Evolutionary conservation across 2,797 vertebrate genomes (phyloP).

Genomic region (Chrysocyon brachyurus): DNA sequence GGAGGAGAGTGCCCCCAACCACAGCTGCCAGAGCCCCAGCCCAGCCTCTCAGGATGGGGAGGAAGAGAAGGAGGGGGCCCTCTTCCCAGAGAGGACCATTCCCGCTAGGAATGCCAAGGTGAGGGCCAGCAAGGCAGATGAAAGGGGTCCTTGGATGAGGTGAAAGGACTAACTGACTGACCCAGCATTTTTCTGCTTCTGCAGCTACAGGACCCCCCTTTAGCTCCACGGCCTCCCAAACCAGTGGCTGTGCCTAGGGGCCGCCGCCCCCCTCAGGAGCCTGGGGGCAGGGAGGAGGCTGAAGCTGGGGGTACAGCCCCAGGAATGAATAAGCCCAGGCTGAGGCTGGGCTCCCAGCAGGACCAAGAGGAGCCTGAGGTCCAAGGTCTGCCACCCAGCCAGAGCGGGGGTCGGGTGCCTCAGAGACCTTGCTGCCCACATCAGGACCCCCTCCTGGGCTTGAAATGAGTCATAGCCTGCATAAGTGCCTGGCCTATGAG

Average conservation of each 20-base stretch:
- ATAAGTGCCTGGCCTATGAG: neutral
- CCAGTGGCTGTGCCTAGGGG: slow-evolving; percentile 85
- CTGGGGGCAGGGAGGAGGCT: slow-evolving; percentile 74
- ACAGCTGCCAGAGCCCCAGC: slow-evolving; percentile 88
- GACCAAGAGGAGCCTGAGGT: slow-evolving; percentile 80
- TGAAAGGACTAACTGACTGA: neutral
- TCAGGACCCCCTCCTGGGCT: neutral
- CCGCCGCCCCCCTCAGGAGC: slow-evolving; percentile 80
- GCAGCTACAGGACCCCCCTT: slow-evolving; percentile 79
- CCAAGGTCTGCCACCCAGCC: slow-evolving; percentile 75
- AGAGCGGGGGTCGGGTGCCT: neutral
- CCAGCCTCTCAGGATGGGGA: slow-evolving; percentile 89
- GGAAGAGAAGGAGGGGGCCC: slow-evolving; percentile 88
- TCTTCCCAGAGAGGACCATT: slow-evolving; percentile 62
- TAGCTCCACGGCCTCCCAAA: slow-evolving; percentile 82
- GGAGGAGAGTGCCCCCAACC: slow-evolving; percentile 81
- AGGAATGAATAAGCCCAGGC: slow-evolving; percentile 68
- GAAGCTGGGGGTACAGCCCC: slow-evolving; percentile 49
- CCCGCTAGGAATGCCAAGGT: slow-evolving; percentile 71
- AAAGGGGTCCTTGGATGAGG: neutral
- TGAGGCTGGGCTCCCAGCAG: slow-evolving; percentile 77
- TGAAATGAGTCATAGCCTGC: neutral
- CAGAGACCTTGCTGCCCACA: neutral
- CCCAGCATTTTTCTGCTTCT: neutral
- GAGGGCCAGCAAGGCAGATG: neutral